Percentiles rank a stretch among this genome's conserved stretches.
phyloP scores from a whole-genome alignment of 2,888 invertebrate genomes.

The Eretmocerus hayati region DNA sequence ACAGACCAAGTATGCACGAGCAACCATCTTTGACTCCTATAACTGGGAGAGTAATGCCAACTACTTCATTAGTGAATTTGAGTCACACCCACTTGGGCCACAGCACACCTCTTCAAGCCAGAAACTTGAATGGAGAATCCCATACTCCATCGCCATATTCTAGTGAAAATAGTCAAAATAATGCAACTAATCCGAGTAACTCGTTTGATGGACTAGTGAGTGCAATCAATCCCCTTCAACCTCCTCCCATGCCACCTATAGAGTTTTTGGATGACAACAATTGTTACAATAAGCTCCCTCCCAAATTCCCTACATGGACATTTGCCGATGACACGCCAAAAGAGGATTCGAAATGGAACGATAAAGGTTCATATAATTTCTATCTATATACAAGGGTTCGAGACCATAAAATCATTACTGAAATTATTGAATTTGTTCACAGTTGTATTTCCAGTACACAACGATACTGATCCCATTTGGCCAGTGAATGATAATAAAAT shows the following conservation, averaged over 20 bases:
- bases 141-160: slow-evolving; percentile 43
- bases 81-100: slow-evolving; percentile 38
- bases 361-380: slow-evolving; percentile 36
- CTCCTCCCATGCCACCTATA: slow-evolving; percentile 44
- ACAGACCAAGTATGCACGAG: slow-evolving; percentile 49
- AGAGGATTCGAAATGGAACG: slow-evolving; percentile 40
- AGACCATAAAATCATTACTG: too few relatives aligned
- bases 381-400: too few relatives aligned
- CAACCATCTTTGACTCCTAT: slow-evolving; percentile 33
- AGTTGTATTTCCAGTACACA: slow-evolving; percentile 31
- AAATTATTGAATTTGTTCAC: not conserved
- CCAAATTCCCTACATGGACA: slow-evolving; percentile 48
- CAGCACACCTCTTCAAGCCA: slow-evolving; percentile 37
- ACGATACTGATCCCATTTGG: slow-evolving; percentile 39
- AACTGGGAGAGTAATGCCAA: slow-evolving; percentile 29
- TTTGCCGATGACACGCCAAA: slow-evolving; percentile 38
- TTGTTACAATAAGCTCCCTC: slow-evolving; percentile 46
- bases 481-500: slow-evolving; percentile 31
- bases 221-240: slow-evolving; percentile 38
- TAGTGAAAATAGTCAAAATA: slow-evolving; percentile 42
- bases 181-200: slow-evolving; percentile 27
- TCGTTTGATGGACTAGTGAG: slow-evolving; percentile 30
- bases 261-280: slow-evolving; percentile 44
- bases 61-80: slow-evolving; percentile 25
- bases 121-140: slow-evolving; percentile 37